Conservation (phyloP, 1,140 invertebrate genomes). For the Leptinotarsa lineolata region DNA sequence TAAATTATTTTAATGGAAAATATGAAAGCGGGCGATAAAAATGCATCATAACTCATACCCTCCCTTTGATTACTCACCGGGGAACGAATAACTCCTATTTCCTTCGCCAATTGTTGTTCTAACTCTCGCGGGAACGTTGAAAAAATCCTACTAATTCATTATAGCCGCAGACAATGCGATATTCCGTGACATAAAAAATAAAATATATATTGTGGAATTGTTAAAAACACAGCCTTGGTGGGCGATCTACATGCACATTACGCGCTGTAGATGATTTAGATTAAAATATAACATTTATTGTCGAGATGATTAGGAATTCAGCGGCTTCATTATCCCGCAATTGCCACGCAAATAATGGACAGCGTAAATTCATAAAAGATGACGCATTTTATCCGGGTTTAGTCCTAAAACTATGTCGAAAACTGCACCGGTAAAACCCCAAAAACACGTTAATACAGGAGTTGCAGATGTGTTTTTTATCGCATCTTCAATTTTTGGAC, state of each 20-base stretch:
- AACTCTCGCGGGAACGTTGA: background rate
- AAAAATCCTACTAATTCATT: slow-evolving; percentile 13
- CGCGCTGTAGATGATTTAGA: slow-evolving; percentile 14
- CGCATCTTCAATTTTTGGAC: too few species aligned
- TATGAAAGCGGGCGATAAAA: too few species aligned
- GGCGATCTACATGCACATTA: slow-evolving; percentile 3
- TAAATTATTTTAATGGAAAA: too few species aligned
- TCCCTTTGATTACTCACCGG: background rate
- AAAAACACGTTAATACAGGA: too few species aligned
- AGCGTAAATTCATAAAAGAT: background rate
- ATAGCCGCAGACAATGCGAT: slow-evolving; percentile 6
- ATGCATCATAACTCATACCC: background rate
- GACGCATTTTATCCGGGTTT: too few species aligned
- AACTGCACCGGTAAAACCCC: too few species aligned
- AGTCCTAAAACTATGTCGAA: too few species aligned
- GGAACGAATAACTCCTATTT: background rate
- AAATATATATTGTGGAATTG: background rate
- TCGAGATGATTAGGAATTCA: slow-evolving; percentile 15
- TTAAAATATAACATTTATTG: slow-evolving; percentile 17
- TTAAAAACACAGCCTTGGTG: slow-evolving; percentile 5
- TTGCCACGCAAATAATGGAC: slow-evolving; percentile 8
- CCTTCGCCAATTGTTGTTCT: slow-evolving; percentile 9
- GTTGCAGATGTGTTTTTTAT: too few species aligned
- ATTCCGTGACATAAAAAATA: slow-evolving; percentile 15
- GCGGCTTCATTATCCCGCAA: background rate